A percentile compares a stretch with the other conserved stretches of the same genome.
Evolutionary conservation across 2,113 vertebrate genomes (phyloP).

Genomic region (Triplophysa rosa): DNA sequence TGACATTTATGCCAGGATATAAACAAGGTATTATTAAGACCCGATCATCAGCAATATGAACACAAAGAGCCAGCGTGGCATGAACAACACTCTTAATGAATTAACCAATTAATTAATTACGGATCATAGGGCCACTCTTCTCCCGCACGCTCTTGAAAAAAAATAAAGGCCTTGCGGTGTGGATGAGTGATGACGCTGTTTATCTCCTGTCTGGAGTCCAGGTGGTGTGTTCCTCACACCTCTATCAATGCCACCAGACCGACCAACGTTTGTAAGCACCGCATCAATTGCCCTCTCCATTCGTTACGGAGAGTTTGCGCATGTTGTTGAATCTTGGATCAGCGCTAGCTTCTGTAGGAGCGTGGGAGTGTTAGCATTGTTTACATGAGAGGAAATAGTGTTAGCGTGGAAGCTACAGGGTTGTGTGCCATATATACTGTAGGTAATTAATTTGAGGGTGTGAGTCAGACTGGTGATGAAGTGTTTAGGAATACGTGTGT

Average conservation of each 20-base stretch:
- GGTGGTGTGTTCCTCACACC: constrained; percentile 53
- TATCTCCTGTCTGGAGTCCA: constrained; percentile 58
- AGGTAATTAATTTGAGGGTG: neutral
- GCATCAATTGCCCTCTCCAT: constrained; percentile 32
- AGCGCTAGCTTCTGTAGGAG: neutral
- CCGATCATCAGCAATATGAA: constrained; percentile 50
- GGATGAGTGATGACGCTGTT: constrained; percentile 49
- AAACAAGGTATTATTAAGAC: constrained; percentile 58
- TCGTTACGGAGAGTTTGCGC: constrained; percentile 26
- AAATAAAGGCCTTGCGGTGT: constrained; percentile 46
- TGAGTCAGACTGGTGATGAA: neutral
- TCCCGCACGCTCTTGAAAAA: constrained; percentile 34
- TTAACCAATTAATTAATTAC: constrained; percentile 63
- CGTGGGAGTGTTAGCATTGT: constrained; percentile 39
- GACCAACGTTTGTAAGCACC: constrained; percentile 51
- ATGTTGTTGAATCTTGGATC: neutral
- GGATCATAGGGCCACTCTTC: constrained; percentile 42
- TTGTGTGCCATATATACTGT: constrained; percentile 24
- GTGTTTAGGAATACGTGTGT: constrained; percentile 1
- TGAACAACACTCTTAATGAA: constrained; percentile 48
- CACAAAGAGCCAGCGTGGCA: constrained; percentile 41
- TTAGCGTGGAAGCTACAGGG: constrained; percentile 46
- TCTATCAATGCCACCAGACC: constrained; percentile 55
- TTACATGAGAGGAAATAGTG: constrained; percentile 51
- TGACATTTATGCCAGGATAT: constrained; percentile 57